Conservation (phyloP, 1,140 invertebrate genomes). For the Portunus trituberculatus region DNA sequence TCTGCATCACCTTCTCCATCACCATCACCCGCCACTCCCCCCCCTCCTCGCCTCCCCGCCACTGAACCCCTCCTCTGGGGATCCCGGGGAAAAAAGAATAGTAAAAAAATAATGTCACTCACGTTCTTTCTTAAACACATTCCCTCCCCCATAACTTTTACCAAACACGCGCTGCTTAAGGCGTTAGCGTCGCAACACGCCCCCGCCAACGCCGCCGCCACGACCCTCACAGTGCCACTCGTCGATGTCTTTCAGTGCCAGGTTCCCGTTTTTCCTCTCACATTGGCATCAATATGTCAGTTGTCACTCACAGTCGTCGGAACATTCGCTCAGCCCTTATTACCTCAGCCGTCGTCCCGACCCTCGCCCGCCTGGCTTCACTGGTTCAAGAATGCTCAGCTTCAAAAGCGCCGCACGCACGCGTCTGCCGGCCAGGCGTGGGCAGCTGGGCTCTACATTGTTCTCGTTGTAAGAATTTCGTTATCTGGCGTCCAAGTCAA, state of each 20-base stretch:
- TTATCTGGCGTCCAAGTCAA: conserved; percentile 6
- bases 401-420: not conserved
- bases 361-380: conserved; percentile 52
- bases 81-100: not conserved
- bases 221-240: conserved; percentile 58
- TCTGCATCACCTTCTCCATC: not conserved
- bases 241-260: conserved; percentile 68
- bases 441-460: not conserved
- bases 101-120: not conserved
- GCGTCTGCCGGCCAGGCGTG: not conserved
- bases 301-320: conserved; percentile 76
- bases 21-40: not conserved
- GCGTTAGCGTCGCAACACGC: conserved; percentile 11
- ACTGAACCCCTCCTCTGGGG: not conserved
- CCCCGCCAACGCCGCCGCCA: conserved; percentile 49
- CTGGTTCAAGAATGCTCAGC: not conserved
- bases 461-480: not conserved
- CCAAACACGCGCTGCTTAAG: conserved; percentile 23
- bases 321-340: conserved; percentile 77
- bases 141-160: conserved; percentile 14
- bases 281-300: conserved; percentile 77
- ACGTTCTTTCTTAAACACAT: not conserved
- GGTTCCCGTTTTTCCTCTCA: conserved; percentile 74
- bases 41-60: not conserved
- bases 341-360: conserved; percentile 68